A percentile compares a stretch with the other conserved stretches of the same genome.
These are phyloP conservation scores for Poecilia gillii DNA, from an alignment of 2,797 vertebrate species.

Conservation along the genomic window DNA sequence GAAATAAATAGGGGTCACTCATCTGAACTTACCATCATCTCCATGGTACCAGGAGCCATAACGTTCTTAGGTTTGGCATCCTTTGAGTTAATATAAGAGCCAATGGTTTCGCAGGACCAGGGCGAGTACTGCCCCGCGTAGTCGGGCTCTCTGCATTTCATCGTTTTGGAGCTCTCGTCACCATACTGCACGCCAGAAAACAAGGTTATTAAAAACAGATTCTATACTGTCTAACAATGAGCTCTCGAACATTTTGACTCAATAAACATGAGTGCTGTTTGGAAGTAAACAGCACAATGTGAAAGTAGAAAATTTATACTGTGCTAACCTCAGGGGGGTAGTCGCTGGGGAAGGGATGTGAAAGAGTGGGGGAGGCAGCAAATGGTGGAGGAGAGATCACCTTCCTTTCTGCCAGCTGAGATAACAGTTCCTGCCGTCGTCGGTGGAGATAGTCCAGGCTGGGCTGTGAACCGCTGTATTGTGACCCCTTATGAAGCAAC, in stretches of 20 bases:
- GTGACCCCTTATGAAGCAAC: conserved; percentile 75
- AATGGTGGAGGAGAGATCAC: conserved; percentile 98
- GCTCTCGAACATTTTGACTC: background rate
- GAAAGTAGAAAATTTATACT: background rate
- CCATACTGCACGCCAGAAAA: conserved; percentile 84
- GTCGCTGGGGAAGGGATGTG: conserved; percentile 90
- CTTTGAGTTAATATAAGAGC: conserved; percentile 98
- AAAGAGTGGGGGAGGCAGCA: conserved; percentile 90
- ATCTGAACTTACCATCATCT: conserved; percentile 89
- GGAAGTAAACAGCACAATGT: background rate
- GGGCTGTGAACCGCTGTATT: conserved; percentile 83
- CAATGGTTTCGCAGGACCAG: conserved; percentile 98
- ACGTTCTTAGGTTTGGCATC: conserved; percentile 97
- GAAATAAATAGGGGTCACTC: background rate
- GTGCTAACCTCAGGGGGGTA: conserved; percentile 88
- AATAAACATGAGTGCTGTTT: background rate
- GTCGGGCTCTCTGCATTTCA: conserved; percentile 90
- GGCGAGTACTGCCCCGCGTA: conserved; percentile 96
- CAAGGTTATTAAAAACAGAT: background rate
- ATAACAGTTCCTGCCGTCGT: conserved; percentile 94
- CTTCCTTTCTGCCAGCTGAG: conserved; percentile 95
- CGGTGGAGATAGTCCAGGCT: conserved; percentile 95
- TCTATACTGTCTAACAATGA: background rate
- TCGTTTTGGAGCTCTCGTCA: conserved; percentile 90
- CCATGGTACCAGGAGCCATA: conserved; percentile 87